Percentiles rank a stretch among this genome's conserved stretches.
phyloP scores from a whole-genome alignment of 2,113 vertebrate species.

The Chaetops frenatus region DNA sequence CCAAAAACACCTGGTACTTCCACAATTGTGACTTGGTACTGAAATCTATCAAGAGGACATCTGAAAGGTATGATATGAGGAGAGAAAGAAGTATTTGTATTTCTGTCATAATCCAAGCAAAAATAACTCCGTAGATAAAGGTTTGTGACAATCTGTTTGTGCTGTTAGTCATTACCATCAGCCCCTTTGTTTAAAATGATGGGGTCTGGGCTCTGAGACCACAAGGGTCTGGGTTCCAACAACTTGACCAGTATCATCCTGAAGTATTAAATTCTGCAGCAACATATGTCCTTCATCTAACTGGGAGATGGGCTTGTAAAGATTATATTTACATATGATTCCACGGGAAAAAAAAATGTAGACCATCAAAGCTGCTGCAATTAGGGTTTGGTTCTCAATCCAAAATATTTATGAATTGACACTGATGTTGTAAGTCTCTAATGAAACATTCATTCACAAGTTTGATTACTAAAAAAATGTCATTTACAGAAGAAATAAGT shows the following conservation, averaged over 20 bases:
- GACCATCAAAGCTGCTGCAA: conserved; percentile 39
- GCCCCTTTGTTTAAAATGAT: not conserved
- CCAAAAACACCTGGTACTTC: not conserved
- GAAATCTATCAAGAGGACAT: not conserved
- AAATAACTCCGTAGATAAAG: not conserved
- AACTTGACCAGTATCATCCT: not conserved
- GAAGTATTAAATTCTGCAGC: not conserved
- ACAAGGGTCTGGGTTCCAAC: not conserved
- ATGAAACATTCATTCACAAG: conserved; percentile 33
- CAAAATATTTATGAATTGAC: conserved; percentile 55
- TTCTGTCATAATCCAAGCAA: not conserved
- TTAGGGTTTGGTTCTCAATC: conserved; percentile 7
- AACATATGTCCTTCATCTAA: conserved; percentile 3
- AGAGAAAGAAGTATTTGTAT: not conserved
- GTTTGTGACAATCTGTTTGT: not conserved
- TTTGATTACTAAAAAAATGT: conserved; percentile 11
- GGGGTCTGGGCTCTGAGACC: not conserved
- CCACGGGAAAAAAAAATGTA: not conserved
- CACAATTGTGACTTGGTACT: not conserved
- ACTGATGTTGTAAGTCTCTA: conserved; percentile 30
- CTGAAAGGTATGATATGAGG: not conserved
- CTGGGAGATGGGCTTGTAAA: not conserved
- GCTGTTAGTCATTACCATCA: not conserved
- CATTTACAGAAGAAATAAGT: conserved; percentile 52
- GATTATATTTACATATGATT: conserved; percentile 1